phyloP scores from a whole-genome alignment of 1,140 invertebrate species.

The Macrobrachium rosenbergii region DNA sequence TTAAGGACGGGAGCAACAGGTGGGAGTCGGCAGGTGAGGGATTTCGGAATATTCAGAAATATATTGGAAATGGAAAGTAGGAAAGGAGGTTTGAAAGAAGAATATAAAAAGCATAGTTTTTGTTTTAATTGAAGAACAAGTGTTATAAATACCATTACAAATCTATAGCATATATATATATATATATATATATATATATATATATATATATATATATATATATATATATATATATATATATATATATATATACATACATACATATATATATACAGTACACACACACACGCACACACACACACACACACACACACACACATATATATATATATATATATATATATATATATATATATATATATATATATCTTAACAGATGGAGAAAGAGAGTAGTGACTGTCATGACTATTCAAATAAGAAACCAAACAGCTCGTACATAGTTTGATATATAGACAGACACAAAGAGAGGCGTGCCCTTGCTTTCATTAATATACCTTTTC shows the following conservation, averaged over 20 bases:
- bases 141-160: too few relatives aligned
- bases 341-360: constrained; percentile 1
- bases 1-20: too few relatives aligned
- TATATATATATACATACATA: background rate
- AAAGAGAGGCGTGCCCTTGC: background rate
- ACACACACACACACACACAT: too few relatives aligned
- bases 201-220: constrained; percentile 1
- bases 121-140: too few relatives aligned
- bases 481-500: background rate
- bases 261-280: too few relatives aligned
- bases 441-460: background rate
- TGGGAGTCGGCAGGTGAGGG: too few relatives aligned
- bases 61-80: too few relatives aligned
- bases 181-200: background rate
- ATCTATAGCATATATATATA: background rate
- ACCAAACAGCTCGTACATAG: background rate
- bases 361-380: too few relatives aligned
- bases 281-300: too few relatives aligned
- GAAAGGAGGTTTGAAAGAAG: background rate
- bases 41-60: too few relatives aligned
- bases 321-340: constrained; percentile 1
- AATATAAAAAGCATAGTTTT: background rate
- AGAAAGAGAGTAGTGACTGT: too few relatives aligned
- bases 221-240: constrained; percentile 1
- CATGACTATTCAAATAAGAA: background rate